Base-by-base conservation (phyloP, 2,113 vertebrate genomes). In the Naja naja region DNA sequence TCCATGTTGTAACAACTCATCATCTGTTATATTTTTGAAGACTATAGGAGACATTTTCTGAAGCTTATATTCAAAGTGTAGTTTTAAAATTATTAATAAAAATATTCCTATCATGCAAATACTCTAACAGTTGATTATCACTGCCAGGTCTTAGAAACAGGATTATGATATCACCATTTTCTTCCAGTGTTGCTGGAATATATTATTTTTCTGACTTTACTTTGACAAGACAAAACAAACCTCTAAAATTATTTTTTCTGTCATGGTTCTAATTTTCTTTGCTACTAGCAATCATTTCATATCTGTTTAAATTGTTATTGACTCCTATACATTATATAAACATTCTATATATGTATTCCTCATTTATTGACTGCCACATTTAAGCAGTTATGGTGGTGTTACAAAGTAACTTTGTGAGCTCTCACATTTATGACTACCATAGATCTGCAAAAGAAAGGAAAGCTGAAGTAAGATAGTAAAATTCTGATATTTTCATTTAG, bases 231-330 rank as follows among this genome's bases (percentile, higher is more conserved):
- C 0, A 8, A 96, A 96, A 96, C 96, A 96, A 97, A 97, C 94
- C 96, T 93, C 93, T 94, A 89, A 69, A 94, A 92, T 64, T 96
- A 58, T 94, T 97, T 96, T 95, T 96, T 96, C 93, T 96, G 94
- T 97, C 96, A 97, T 95, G 97, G 93, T 96, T 95, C 58, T 95
- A 97, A 95, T 97, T 97, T 98, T 97, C 90, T 60, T 89, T 56
- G 93, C 94, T 91, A 96, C 91, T 93, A 94, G 95, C 97, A 97
- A 95, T 97, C 94, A 97, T 97, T 97, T 91, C 94, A 96, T 96
- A 98, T 97, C 97, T 97, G 96, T 98, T 98, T 98, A 98, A 98
- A 99, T 98, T 98, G 98, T 98, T 98, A 99, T 98, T 98, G 98
- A 99, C 98, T 98, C 97, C 98, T 98, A 98, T 98, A 97, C 98